Evolutionary conservation across 2,888 invertebrate species (phyloP), one percentile per base, ranked within the genome.

Genomic region (Heliconius ismenius): DNA sequence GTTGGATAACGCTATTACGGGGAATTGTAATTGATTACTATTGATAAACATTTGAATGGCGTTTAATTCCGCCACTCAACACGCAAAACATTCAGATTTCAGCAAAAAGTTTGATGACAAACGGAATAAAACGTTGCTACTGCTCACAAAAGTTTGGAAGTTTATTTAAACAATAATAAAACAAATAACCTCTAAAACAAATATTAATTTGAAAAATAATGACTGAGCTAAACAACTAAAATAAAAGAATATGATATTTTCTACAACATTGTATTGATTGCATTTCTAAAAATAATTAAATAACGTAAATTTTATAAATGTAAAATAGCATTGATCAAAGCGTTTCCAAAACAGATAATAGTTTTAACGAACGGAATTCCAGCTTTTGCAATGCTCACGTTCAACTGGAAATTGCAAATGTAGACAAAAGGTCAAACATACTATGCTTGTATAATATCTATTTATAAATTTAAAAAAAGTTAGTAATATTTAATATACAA

Each of bases 301-400:
- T 21, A 28, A 49, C 21, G 28, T 54, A 4, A 28, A 69, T 21
- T 65, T 60, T 54, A 69, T n/a, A n/a, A 54, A 21, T n/a, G 49
- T 21, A 69, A 54, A 28, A 70, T n/a, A 70, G 58, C n/a, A 15
- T 32, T 15, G 15, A 28, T n/a, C 15, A 70, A n/a, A 58, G n/a
- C n/a, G 15, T 58, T 58, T 32, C 54, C 70, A 58, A 70, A 70
- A 58, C 58, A 58, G 58, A 70, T 70, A 58, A 70, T 70, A 58
- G 70, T 58, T 58, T 70, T 58, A 70, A 58, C 32, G 70, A 32
- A 58, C 32, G 32, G 58, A 32, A 70, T 58, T 70, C 70, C 32
- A 70, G 58, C 58, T 32, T 67, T 58, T 58, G 58, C 70, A 70
- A 70, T 32, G 32, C 3, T 58, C 18, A 18, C 18, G 49, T 70